Evolutionary conservation across 2,888 invertebrate species (phyloP).

Genomic region (Aphidius colemani): DNA sequence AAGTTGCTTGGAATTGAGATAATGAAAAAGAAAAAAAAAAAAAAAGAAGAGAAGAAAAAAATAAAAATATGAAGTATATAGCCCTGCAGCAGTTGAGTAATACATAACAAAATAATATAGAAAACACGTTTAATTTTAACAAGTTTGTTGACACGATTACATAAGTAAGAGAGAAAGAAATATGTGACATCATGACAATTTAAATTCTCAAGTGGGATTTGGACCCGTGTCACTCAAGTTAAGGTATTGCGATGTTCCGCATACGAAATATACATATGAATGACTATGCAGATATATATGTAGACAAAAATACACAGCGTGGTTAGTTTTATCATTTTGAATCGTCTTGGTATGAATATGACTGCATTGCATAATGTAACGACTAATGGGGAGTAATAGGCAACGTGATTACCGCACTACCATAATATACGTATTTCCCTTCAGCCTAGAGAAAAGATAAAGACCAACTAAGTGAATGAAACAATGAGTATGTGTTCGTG

Average conservation of each 20-base stretch:
- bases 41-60: too few species aligned
- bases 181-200: too few species aligned
- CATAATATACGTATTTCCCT: constrained; percentile 35
- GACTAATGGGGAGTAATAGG: constrained; percentile 48
- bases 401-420: constrained; percentile 44
- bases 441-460: constrained; percentile 7
- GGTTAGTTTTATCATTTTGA: constrained; percentile 47
- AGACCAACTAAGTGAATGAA: too few species aligned
- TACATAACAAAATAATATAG: too few species aligned
- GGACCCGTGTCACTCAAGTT: background rate
- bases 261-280: constrained; percentile 40
- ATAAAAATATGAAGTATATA: too few species aligned
- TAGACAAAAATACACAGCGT: constrained; percentile 2
- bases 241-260: background rate
- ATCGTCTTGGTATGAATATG: constrained; percentile 33
- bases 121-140: too few species aligned
- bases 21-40: too few species aligned
- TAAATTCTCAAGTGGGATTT: background rate
- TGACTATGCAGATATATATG: constrained; percentile 39
- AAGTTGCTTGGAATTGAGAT: too few species aligned
- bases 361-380: constrained; percentile 44
- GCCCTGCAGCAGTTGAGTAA: too few species aligned
- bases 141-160: too few species aligned
- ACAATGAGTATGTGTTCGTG: background rate
- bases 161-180: background rate